Conservation (phyloP, 2,113 vertebrate genomes). For the Plecturocebus donacophilus region DNA sequence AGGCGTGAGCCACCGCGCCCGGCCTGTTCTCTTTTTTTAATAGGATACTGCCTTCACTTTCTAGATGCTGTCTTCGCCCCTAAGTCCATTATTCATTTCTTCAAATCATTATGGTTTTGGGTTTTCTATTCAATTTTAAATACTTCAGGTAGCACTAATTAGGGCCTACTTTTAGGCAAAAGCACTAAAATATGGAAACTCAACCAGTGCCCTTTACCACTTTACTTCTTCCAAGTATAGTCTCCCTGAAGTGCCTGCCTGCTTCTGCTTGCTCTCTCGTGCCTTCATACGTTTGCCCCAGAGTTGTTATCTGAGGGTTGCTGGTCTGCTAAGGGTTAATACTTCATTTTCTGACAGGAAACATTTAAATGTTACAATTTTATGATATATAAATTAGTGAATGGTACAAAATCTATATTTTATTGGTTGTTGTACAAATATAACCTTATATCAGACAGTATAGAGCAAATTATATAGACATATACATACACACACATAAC, state of each 20-base stretch:
- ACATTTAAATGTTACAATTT: background rate
- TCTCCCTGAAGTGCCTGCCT: background rate
- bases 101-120: background rate
- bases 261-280: background rate
- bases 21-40: background rate
- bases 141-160: background rate
- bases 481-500: background rate
- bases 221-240: background rate
- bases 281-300: background rate
- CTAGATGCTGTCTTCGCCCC: background rate
- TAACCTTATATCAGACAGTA: background rate
- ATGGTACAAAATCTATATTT: background rate
- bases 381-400: background rate
- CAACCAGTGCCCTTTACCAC: background rate
- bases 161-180: background rate
- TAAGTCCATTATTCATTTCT: background rate
- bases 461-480: background rate
- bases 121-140: background rate
- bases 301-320: background rate
- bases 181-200: constrained; percentile 11
- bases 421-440: background rate
- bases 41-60: background rate
- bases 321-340: background rate
- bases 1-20: no score
- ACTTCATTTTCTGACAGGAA: background rate